Conservation (phyloP, 1,140 invertebrate species). For the Drosophila mojavensis region DNA sequence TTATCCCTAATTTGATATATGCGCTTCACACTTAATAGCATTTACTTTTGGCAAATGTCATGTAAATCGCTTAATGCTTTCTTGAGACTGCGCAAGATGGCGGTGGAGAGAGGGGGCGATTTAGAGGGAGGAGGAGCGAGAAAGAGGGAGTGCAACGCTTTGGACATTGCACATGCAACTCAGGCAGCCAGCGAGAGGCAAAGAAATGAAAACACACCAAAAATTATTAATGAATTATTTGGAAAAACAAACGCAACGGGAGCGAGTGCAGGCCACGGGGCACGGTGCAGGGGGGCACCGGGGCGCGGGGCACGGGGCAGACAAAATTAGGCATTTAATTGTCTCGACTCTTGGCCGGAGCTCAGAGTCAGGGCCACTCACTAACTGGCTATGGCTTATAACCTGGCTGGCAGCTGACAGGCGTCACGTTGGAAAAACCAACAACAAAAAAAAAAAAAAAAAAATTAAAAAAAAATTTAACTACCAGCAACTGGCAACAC, state of each 20-base stretch:
- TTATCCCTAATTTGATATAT: neutral
- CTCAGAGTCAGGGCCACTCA: slow-evolving; percentile 35
- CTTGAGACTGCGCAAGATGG: neutral
- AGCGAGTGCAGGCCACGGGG: slow-evolving; percentile 6
- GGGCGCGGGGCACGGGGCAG: slow-evolving; percentile 37
- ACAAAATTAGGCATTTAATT: slow-evolving; percentile 81
- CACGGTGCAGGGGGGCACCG: slow-evolving; percentile 1
- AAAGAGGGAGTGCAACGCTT: neutral
- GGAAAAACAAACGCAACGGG: slow-evolving; percentile 79
- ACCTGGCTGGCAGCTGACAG: slow-evolving; percentile 65
- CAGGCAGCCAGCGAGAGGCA: slow-evolving; percentile 55
- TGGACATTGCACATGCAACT: slow-evolving; percentile 72
- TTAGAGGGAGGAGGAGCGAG: neutral
- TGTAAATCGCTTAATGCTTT: neutral
- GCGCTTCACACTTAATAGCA: neutral
- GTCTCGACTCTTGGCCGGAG: slow-evolving; percentile 48
- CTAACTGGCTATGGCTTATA: neutral
- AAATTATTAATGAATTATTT: slow-evolving; percentile 84
- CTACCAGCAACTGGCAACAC: slow-evolving; percentile 18
- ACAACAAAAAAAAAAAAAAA: slow-evolving; percentile 36
- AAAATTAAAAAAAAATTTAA: slow-evolving; percentile 25
- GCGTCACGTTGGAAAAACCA: slow-evolving; percentile 78
- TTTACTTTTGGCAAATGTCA: neutral
- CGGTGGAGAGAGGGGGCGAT: neutral
- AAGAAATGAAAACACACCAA: slow-evolving; percentile 37